Conservation (phyloP, 2,797 vertebrate genomes). For the Diplodus puntazzo region DNA sequence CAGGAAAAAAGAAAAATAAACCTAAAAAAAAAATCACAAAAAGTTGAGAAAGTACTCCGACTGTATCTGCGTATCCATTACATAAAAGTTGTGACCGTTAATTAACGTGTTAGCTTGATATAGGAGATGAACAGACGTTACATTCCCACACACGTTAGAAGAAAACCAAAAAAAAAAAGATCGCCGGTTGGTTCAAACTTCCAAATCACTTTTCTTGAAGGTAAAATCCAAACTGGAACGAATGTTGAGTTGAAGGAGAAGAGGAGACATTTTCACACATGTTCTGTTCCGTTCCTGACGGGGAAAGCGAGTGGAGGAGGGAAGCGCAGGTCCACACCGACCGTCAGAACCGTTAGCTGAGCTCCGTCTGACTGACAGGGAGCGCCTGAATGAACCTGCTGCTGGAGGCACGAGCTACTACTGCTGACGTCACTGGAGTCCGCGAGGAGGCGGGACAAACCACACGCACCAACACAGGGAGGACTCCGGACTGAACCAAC, state of each 20-base stretch:
- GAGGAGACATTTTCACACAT: not conserved
- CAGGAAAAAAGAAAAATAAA: not conserved
- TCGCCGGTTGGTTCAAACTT: slow-evolving; percentile 25
- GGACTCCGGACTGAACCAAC: not conserved
- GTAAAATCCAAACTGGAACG: slow-evolving; percentile 26
- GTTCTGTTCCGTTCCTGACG: not conserved
- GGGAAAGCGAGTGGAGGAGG: not conserved
- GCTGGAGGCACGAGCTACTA: slow-evolving; percentile 16
- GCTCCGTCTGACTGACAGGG: not conserved
- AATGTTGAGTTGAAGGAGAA: not conserved
- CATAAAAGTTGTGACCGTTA: not conserved
- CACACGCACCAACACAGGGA: not conserved
- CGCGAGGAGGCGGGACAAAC: slow-evolving; percentile 28
- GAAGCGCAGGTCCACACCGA: slow-evolving; percentile 7
- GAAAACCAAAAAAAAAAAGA: slow-evolving; percentile 1
- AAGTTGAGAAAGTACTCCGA: not conserved
- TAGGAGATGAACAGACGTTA: not conserved
- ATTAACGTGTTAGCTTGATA: not conserved
- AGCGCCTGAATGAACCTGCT: slow-evolving; percentile 46
- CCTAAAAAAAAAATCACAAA: not conserved
- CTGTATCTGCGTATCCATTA: not conserved
- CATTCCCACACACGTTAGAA: slow-evolving; percentile 1
- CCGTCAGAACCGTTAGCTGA: slow-evolving; percentile 26
- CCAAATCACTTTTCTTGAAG: slow-evolving; percentile 1
- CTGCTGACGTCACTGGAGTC: slow-evolving; percentile 51